Percentiles rank a stretch among this genome's conserved stretches.
Conservation (phyloP, 2,797 vertebrate species). For the Sebastes hubbsi region DNA sequence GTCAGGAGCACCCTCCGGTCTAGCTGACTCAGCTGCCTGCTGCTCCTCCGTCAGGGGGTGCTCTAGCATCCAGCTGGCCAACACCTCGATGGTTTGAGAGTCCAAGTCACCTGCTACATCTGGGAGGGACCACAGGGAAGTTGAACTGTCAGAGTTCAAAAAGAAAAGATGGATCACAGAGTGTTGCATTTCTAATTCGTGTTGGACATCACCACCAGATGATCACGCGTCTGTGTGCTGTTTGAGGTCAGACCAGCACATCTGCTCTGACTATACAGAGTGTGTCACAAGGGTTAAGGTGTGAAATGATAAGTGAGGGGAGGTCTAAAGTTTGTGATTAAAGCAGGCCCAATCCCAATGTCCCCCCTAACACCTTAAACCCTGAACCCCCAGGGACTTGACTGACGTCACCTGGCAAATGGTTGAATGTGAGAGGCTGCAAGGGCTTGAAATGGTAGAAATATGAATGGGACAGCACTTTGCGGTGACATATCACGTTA, state of each 20-base stretch:
- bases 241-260: slow-evolving; percentile 18
- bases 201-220: slow-evolving; percentile 30
- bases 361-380: too few relatives aligned
- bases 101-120: slow-evolving; percentile 85
- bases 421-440: too few relatives aligned
- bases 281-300: neutral
- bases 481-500: too few relatives aligned
- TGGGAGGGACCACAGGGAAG: slow-evolving; percentile 60
- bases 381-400: too few relatives aligned
- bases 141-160: slow-evolving; percentile 53
- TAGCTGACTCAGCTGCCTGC: slow-evolving; percentile 57
- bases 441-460: too few relatives aligned
- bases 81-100: slow-evolving; percentile 82
- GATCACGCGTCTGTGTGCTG: neutral
- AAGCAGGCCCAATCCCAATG: neutral
- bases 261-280: slow-evolving; percentile 1
- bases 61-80: slow-evolving; percentile 89
- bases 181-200: slow-evolving; percentile 19
- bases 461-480: too few relatives aligned
- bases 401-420: too few relatives aligned
- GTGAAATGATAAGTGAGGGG: neutral
- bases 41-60: slow-evolving; percentile 84
- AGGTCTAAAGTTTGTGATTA: neutral
- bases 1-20: slow-evolving; percentile 64
- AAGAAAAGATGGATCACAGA: slow-evolving; percentile 34